Conservation (phyloP, 2,113 vertebrate species). For the Cichladusa arquata region DNA sequence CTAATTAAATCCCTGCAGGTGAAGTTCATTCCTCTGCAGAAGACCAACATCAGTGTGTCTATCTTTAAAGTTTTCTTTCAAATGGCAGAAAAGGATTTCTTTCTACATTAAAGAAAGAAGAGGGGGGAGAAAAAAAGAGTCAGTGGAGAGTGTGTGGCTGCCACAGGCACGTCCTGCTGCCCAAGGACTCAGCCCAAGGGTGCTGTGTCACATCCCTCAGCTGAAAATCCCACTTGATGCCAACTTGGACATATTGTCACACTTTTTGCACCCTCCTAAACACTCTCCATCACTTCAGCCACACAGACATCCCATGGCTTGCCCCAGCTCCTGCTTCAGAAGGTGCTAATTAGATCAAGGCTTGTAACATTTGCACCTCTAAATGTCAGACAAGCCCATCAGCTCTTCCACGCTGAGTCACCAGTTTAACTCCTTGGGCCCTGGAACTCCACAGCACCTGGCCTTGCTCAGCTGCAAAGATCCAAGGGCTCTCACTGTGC, state of each 20-base stretch:
- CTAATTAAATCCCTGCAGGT: conserved; percentile 38
- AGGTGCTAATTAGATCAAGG: conserved; percentile 16
- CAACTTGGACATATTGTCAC: background rate
- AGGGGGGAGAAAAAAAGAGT: accelerated
- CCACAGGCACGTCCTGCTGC: accelerated
- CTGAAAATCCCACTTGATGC: background rate
- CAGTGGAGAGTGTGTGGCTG: background rate
- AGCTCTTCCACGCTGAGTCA: background rate
- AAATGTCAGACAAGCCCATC: background rate
- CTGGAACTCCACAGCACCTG: background rate
- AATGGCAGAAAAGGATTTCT: background rate
- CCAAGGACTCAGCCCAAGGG: background rate
- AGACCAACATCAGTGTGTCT: background rate
- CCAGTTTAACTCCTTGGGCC: background rate
- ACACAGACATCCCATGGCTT: background rate
- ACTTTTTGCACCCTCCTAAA: background rate
- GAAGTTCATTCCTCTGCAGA: background rate
- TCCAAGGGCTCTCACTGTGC: accelerated
- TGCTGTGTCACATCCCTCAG: background rate
- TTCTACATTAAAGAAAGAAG: background rate
- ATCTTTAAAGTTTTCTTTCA: background rate
- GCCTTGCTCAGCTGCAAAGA: background rate
- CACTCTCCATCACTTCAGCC: background rate
- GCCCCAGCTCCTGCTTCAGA: background rate
- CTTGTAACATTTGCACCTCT: background rate